These are phyloP conservation scores for Pollenia griseotomentosa DNA, from an alignment of 2,888 invertebrate genomes.

Conservation along the genomic window DNA sequence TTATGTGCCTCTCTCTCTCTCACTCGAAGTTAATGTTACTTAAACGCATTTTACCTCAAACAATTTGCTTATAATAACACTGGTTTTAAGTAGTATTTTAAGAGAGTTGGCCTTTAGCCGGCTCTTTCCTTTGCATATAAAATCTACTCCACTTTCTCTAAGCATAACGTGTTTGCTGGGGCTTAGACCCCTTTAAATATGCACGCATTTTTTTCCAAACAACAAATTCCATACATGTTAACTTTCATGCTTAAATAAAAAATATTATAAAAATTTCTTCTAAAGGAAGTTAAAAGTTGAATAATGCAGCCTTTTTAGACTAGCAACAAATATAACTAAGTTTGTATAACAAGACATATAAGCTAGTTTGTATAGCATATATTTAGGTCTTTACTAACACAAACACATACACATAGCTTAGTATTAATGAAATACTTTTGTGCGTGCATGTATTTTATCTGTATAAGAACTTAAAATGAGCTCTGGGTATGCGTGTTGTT, in stretches of 20 bases:
- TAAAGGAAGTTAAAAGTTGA: slow-evolving; percentile 13
- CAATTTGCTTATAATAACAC: slow-evolving; percentile 63
- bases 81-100: slow-evolving; percentile 35
- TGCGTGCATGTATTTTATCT: neutral
- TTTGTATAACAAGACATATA: neutral
- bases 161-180: neutral
- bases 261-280: neutral
- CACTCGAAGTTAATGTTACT: neutral
- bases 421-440: slow-evolving; percentile 14
- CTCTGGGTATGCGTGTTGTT: neutral
- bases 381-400: neutral
- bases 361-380: too few relatives aligned
- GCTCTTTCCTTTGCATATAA: neutral
- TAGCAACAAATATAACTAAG: too few relatives aligned
- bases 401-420: slow-evolving; percentile 5
- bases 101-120: neutral
- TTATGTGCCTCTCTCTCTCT: neutral
- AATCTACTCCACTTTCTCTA: neutral
- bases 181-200: slow-evolving; percentile 17
- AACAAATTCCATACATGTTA: slow-evolving; percentile 4
- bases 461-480: neutral
- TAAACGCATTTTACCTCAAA: slow-evolving; percentile 55
- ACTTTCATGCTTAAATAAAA: neutral
- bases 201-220: slow-evolving; percentile 27
- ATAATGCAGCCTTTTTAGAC: slow-evolving; percentile 11